Evolutionary conservation across 2,888 invertebrate species (phyloP).

Genomic region (Noctuana brunneofusca): DNA sequence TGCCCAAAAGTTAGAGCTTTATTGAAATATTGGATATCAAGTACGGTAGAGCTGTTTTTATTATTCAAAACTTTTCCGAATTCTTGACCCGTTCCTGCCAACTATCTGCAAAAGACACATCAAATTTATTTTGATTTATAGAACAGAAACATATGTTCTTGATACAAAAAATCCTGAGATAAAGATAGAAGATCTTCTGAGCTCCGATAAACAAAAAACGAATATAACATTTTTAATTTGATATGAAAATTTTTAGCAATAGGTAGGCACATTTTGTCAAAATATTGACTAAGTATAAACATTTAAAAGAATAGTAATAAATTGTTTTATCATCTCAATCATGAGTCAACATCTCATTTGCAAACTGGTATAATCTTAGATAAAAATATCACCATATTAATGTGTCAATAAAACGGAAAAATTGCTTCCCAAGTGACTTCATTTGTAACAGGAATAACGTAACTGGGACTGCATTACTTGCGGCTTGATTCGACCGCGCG

Average conservation of each 20-base stretch:
- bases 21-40: conserved; percentile 82
- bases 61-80: conserved; percentile 68
- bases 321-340: too few species aligned
- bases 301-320: too few species aligned
- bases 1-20: conserved; percentile 71
- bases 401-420: conserved; percentile 40
- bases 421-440: conserved; percentile 60
- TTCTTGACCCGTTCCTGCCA: conserved; percentile 49
- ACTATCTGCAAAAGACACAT: conserved; percentile 55
- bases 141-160: too few species aligned
- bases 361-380: conserved; percentile 22
- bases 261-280: too few species aligned
- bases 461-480: conserved; percentile 59
- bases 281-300: too few species aligned
- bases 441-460: conserved; percentile 64
- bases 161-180: too few species aligned
- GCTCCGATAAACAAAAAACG: too few species aligned
- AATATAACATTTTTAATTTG: too few species aligned
- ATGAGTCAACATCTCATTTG: not conserved
- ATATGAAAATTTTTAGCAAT: too few species aligned
- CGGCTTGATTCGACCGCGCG: conserved; percentile 62
- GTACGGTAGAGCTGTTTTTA: conserved; percentile 74
- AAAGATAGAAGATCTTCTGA: too few species aligned
- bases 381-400: conserved; percentile 34
- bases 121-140: conserved; percentile 57